Base-by-base conservation (phyloP, 2,888 invertebrate species). In the Lissonota sp. region DNA sequence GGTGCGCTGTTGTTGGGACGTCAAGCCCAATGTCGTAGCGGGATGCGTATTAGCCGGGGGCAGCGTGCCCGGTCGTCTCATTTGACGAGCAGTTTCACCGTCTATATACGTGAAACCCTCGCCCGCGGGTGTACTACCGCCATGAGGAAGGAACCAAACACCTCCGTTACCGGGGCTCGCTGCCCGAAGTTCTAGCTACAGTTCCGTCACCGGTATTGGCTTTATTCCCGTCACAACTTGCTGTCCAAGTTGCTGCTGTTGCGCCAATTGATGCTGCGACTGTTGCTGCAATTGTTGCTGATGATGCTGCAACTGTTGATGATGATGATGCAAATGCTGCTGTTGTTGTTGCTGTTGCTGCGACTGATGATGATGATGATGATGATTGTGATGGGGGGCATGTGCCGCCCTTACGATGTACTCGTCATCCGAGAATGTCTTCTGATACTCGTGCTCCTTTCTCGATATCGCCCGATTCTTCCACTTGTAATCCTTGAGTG, bases 171-270 rank as follows among this genome's bases (percentile, higher is more conserved):
- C 91, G 86, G 93, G 93, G 91, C 93, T 92, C 94, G 97, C 97
- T 95, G 97, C 97, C 96, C 97, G 97, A 94, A 97, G 96, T 95
- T 97, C 97, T 97, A 97, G 97, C 97, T 97, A 97, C 96, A 97
- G 97, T 93, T 97, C 97, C 94, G 97, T 97, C 89, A 97, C 97
- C 86, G 97, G 97, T 90, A 97, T 96, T 16, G 97, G 96, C 90
- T 95, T 94, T 83, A 94, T 92, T 90, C 94, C 90, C 66, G 89
- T 84, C 26, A 88, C 85, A 14, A 89, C 85, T 85, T 77, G 88
- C 76, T 79, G 87, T 79, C 55, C 85, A 26, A 93, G 93, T 85
- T 79, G 79, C 55, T 93, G 93, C 70, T 26, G 26, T 3, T 26
- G 26, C 26, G 26, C 26, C 26, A 26, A 26, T 26, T 26, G 93